phyloP scores from a whole-genome alignment of 2,797 vertebrate genomes.

The Centropyge bicolor region DNA sequence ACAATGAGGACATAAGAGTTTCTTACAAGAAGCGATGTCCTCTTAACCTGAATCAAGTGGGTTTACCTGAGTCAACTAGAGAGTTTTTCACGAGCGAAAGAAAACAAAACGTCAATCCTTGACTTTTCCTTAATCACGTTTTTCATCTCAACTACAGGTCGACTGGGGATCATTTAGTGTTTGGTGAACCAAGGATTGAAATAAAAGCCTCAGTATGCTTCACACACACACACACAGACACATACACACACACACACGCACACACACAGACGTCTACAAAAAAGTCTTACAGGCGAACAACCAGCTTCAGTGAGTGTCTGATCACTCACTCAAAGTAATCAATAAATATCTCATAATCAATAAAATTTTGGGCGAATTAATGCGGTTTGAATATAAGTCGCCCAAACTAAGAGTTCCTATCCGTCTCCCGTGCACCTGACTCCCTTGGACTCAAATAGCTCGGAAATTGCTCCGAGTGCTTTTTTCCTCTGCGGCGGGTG shows the following conservation, averaged over 20 bases:
- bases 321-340: too few species aligned
- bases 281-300: too few species aligned
- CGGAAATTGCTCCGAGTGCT: constrained; percentile 49
- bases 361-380: constrained; percentile 1
- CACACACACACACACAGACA: neutral
- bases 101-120: neutral
- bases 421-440: neutral
- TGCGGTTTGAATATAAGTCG: neutral
- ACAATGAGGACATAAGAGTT: neutral
- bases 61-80: neutral
- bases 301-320: too few species aligned
- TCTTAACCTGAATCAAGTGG: neutral
- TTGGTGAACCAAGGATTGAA: constrained; percentile 4
- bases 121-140: neutral
- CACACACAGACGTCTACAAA: too few species aligned
- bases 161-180: neutral
- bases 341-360: neutral
- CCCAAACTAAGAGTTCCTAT: constrained; percentile 1
- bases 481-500: constrained; percentile 23
- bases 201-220: neutral
- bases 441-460: constrained; percentile 33
- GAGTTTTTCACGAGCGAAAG: neutral
- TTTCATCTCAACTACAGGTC: neutral
- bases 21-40: neutral
- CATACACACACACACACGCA: neutral